Evolutionary conservation across 1,140 invertebrate species (phyloP).

Genomic region (Neuroterus valhalla): DNA sequence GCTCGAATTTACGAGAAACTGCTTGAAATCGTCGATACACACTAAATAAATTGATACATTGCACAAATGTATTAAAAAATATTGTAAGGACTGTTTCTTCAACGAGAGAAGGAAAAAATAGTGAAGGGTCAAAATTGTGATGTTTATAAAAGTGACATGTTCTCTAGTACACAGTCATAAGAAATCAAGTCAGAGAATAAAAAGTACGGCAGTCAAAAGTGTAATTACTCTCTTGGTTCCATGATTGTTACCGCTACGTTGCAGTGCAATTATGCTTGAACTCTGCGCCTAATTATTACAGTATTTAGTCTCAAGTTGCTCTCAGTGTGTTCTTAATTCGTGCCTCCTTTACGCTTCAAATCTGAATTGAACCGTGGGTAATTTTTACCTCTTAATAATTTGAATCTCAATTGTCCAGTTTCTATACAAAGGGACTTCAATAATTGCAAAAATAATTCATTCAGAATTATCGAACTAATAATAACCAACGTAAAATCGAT

Average conservation of each 20-base stretch:
- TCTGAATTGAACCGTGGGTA: not conserved
- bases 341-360: not conserved
- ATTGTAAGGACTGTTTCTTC: no score
- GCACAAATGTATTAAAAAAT: no score
- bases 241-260: not conserved
- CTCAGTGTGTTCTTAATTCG: not conserved
- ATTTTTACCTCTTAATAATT: not conserved
- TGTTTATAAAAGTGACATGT: no score
- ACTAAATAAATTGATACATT: no score
- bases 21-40: no score
- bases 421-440: not conserved
- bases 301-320: slow-evolving; percentile 4
- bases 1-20: no score
- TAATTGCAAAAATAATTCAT: not conserved
- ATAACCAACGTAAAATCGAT: no score
- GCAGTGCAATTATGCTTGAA: not conserved
- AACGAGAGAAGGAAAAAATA: no score
- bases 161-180: no score
- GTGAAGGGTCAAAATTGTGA: no score
- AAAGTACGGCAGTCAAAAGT: not conserved
- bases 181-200: not conserved
- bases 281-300: not conserved
- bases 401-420: not conserved
- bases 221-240: not conserved
- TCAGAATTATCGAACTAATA: not conserved